These are phyloP conservation scores for Athetis lepigone DNA, from an alignment of 2,888 invertebrate genomes.

Conservation along the genomic window DNA sequence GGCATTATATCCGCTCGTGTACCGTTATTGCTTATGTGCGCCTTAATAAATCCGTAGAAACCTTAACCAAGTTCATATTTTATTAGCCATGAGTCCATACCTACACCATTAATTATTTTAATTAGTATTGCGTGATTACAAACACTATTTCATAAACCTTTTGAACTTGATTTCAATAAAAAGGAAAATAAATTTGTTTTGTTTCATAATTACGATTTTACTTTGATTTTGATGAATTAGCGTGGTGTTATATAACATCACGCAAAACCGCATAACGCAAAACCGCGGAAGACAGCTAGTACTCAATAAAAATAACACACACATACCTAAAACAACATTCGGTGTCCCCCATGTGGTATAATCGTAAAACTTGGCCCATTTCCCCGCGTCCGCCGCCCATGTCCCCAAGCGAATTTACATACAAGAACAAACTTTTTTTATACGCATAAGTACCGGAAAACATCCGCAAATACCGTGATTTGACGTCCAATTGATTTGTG, in stretches of 20 bases:
- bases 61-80: too few species aligned
- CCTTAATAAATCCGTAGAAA: too few species aligned
- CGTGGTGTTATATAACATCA: too few species aligned
- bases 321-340: constrained; percentile 28
- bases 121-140: background rate
- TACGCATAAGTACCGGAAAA: constrained; percentile 29
- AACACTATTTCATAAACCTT: too few species aligned
- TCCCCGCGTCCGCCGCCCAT: constrained; percentile 18
- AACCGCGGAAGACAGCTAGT: too few species aligned
- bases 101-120: too few species aligned
- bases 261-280: too few species aligned
- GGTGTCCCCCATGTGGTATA: constrained; percentile 11
- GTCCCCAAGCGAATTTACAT: constrained; percentile 44
- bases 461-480: constrained; percentile 35
- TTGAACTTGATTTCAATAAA: constrained; percentile 2
- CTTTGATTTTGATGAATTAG: too few species aligned
- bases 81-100: too few species aligned
- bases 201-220: too few species aligned
- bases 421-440: constrained; percentile 36
- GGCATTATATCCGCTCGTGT: too few species aligned
- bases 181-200: background rate
- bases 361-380: constrained; percentile 48
- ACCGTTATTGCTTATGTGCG: too few species aligned
- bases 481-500: constrained; percentile 47
- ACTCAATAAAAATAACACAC: constrained; percentile 22